Conservation (phyloP, 2,888 invertebrate genomes). For the Eudasyphora cyanicolor region DNA sequence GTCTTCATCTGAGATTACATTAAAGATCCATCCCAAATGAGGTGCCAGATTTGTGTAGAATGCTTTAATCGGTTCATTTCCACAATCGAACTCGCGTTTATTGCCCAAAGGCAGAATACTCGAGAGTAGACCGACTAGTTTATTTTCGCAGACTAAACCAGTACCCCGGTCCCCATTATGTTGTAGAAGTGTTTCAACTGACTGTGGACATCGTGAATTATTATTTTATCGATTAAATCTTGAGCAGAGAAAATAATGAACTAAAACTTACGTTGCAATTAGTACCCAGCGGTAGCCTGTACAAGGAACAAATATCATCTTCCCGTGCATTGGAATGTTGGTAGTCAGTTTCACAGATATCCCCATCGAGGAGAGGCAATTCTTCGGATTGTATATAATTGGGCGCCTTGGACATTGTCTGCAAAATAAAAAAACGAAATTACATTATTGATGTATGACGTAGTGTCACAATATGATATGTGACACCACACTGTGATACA, state of each 20-base stretch:
- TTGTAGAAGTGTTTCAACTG: constrained; percentile 44
- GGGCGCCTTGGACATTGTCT: constrained; percentile 54
- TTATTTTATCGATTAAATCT: not conserved
- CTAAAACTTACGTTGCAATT: constrained; percentile 66
- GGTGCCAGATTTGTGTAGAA: constrained; percentile 67
- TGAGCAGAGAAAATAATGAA: not conserved
- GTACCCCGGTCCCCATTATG: constrained; percentile 68
- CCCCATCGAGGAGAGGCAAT: constrained; percentile 58
- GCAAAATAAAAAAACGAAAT: constrained; percentile 22
- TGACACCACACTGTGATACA: too few species aligned
- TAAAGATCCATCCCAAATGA: constrained; percentile 68
- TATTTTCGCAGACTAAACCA: constrained; percentile 67
- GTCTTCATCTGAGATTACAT: constrained; percentile 63
- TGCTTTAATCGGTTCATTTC: constrained; percentile 60
- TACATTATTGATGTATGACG: too few species aligned
- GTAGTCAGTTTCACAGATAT: constrained; percentile 61
- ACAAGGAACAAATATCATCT: constrained; percentile 68
- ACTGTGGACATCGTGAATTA: constrained; percentile 42
- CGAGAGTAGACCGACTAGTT: constrained; percentile 67
- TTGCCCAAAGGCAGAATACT: constrained; percentile 56
- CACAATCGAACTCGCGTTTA: constrained; percentile 51
- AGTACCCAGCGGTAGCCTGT: constrained; percentile 62
- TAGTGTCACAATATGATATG: too few species aligned
- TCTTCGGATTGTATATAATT: constrained; percentile 66
- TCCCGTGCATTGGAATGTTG: constrained; percentile 44